phyloP scores from a whole-genome alignment of 2,888 invertebrate genomes.

The Pedicia rivosa region DNA sequence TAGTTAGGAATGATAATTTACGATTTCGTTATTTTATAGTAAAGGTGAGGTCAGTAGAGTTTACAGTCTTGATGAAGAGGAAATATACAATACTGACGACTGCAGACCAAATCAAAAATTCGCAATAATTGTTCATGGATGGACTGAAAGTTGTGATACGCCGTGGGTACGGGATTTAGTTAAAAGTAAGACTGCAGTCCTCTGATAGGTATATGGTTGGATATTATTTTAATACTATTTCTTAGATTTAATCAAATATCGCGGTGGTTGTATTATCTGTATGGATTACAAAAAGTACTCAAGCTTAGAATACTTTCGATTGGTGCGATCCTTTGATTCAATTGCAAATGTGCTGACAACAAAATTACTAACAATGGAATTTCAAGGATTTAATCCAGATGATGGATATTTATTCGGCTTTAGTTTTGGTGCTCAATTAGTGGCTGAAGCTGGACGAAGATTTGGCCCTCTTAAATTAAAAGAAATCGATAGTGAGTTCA shows the following conservation, averaged over 20 bases:
- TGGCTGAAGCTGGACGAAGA: slow-evolving; percentile 14
- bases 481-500: slow-evolving; percentile 14
- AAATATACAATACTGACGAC: too few relatives aligned
- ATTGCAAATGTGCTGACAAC: slow-evolving; percentile 11
- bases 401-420: slow-evolving; percentile 17
- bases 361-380: slow-evolving; percentile 14
- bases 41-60: too few relatives aligned
- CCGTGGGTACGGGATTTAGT: slow-evolving; percentile 14
- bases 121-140: slow-evolving; percentile 17
- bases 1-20: too few relatives aligned
- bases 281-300: slow-evolving; percentile 16
- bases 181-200: slow-evolving; percentile 11
- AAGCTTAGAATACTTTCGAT: slow-evolving; percentile 13
- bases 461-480: slow-evolving; percentile 13
- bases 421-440: slow-evolving; percentile 16
- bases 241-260: slow-evolving; percentile 13
- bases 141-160: slow-evolving; percentile 15
- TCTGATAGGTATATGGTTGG: background rate
- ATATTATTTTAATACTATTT: background rate
- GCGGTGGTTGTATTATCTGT: slow-evolving; percentile 16
- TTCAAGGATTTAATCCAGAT: slow-evolving; percentile 12
- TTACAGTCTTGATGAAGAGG: too few relatives aligned
- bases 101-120: slow-evolving; percentile 9
- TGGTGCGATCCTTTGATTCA: slow-evolving; percentile 12
- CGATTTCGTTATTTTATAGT: too few relatives aligned